A percentile compares a stretch with the other conserved stretches of the same genome.
phyloP scores from a whole-genome alignment of 2,888 invertebrate genomes.

The Proisotoma minuta region DNA sequence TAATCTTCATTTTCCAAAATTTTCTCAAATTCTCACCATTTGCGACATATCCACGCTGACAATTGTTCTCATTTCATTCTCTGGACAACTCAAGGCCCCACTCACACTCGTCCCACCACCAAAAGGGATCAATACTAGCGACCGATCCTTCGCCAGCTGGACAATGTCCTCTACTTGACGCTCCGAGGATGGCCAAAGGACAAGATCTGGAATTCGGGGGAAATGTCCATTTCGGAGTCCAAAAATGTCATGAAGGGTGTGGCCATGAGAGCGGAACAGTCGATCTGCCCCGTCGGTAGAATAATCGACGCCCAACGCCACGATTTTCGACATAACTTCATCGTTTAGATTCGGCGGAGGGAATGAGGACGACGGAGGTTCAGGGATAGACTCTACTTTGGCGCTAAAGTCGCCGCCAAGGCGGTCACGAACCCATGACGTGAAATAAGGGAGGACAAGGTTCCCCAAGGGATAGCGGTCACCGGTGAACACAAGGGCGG shows the following conservation, averaged over 20 bases:
- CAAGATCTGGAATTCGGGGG: conserved; percentile 81
- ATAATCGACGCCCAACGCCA: conserved; percentile 50
- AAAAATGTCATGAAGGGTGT: conserved; percentile 85
- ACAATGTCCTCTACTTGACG: conserved; percentile 80
- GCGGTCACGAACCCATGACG: conserved; percentile 70
- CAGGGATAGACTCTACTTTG: conserved; percentile 53
- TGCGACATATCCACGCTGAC: conserved; percentile 88
- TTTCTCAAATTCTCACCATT: conserved; percentile 59
- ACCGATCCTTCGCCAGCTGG: conserved; percentile 64
- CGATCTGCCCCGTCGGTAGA: conserved; percentile 77
- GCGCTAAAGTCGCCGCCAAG: conserved; percentile 63
- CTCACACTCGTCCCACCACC: conserved; percentile 94
- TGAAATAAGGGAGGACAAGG: conserved; percentile 69
- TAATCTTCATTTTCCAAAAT: background rate
- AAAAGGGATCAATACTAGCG: conserved; percentile 83
- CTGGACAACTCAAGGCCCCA: conserved; percentile 78
- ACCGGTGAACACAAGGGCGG: conserved; percentile 74
- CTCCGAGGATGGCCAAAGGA: conserved; percentile 75
- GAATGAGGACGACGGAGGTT: conserved; percentile 60
- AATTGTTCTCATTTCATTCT: conserved; percentile 71
- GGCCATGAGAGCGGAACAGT: conserved; percentile 83
- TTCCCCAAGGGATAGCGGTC: conserved; percentile 74
- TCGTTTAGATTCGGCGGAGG: conserved; percentile 63
- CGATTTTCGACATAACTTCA: conserved; percentile 54
- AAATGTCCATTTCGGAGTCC: conserved; percentile 67